Evolutionary conservation across 2,113 vertebrate species (phyloP).

Genomic region (Macrotus californicus): DNA sequence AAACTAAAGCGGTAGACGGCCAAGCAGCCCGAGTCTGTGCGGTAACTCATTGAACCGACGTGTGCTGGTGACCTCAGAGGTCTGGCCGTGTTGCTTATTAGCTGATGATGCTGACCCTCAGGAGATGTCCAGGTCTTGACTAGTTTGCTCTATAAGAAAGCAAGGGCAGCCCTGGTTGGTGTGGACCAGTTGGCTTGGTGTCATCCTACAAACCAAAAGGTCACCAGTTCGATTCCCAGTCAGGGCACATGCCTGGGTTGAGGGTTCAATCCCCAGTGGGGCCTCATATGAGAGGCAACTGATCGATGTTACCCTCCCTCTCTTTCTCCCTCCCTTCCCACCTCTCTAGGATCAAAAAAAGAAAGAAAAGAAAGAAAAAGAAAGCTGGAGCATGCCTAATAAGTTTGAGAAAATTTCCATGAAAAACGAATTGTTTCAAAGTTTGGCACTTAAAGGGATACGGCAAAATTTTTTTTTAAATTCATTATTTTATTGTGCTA

Average conservation of each 20-base stretch:
- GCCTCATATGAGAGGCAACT: too few relatives aligned
- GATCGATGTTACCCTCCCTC: too few relatives aligned
- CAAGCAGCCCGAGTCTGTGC: fast-evolving
- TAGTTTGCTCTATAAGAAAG: not conserved
- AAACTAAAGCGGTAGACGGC: not conserved
- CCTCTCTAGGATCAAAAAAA: too few relatives aligned
- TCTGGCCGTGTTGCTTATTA: not conserved
- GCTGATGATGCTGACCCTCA: too few relatives aligned
- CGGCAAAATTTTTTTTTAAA: not conserved
- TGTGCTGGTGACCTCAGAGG: not conserved
- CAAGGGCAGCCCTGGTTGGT: not conserved
- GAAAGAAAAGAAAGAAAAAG: not conserved
- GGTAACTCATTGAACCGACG: too few relatives aligned
- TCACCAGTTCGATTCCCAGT: too few relatives aligned
- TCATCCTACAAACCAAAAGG: too few relatives aligned
- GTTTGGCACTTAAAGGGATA: not conserved
- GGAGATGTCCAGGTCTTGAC: not conserved
- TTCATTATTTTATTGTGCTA: not conserved
- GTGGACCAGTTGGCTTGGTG: too few relatives aligned
- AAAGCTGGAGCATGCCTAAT: not conserved
- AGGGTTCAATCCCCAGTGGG: too few relatives aligned
- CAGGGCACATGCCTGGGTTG: too few relatives aligned
- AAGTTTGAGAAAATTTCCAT: not conserved
- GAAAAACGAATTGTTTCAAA: not conserved
- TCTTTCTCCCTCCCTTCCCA: too few relatives aligned